Conservation (phyloP, 2,888 invertebrate species). For the Troilus luridus region DNA sequence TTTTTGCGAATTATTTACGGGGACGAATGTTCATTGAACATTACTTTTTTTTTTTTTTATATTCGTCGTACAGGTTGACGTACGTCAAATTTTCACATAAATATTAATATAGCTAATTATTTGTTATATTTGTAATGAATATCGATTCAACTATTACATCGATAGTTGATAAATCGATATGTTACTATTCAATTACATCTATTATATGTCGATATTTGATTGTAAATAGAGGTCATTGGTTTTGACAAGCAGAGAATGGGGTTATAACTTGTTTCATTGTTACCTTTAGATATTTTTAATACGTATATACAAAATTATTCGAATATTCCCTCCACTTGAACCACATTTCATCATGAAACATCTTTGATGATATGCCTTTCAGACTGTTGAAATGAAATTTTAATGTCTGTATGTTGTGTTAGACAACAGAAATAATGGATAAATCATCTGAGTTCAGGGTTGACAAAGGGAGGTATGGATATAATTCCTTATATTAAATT, state of each 20-base stretch:
- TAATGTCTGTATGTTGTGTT: not conserved
- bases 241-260: slow-evolving; percentile 1
- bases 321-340: not conserved
- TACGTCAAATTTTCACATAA: too few species aligned
- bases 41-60: too few species aligned
- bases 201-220: slow-evolving; percentile 5
- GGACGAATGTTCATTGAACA: too few species aligned
- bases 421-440: slow-evolving; percentile 51
- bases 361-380: not conserved
- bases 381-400: not conserved
- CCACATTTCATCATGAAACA: not conserved
- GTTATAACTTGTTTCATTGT: not conserved
- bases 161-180: not conserved
- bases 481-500: not conserved
- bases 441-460: slow-evolving; percentile 53
- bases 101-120: not conserved
- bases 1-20: too few species aligned
- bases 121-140: not conserved
- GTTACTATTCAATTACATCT: not conserved
- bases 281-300: not conserved
- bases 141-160: not conserved
- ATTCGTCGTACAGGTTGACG: too few species aligned
- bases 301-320: not conserved
- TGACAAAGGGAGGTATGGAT: slow-evolving; percentile 60
- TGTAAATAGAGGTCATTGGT: slow-evolving; percentile 12